A percentile compares a stretch with the other conserved stretches of the same genome.
Conservation (phyloP, 2,797 vertebrate species). For the Sorex maritimensis region DNA sequence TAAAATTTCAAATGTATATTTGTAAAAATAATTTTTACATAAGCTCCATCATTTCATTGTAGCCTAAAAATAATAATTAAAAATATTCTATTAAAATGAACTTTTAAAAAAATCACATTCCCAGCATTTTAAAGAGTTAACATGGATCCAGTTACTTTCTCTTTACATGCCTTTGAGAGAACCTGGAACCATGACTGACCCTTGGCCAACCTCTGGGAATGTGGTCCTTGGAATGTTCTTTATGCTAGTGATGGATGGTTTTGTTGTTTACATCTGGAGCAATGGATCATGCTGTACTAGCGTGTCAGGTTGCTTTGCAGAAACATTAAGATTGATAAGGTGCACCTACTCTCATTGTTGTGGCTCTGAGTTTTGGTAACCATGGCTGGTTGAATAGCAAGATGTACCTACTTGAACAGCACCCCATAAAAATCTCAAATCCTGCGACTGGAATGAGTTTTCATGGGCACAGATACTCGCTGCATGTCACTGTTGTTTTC, state of each 20-base stretch:
- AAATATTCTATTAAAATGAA: not conserved
- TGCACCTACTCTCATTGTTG: not conserved
- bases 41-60: not conserved
- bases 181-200: not conserved
- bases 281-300: not conserved
- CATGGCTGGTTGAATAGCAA: not conserved
- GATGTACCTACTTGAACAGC: not conserved
- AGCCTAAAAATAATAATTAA: conserved; percentile 33
- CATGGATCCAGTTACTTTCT: not conserved
- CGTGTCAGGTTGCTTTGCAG: not conserved
- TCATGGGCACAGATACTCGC: not conserved
- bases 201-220: not conserved
- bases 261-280: conserved; percentile 11
- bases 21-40: not conserved
- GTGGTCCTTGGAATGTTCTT: not conserved
- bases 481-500: not conserved
- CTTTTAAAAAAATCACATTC: not conserved
- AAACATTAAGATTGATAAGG: not conserved
- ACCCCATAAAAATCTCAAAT: not conserved
- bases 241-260: not conserved
- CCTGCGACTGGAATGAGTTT: not conserved
- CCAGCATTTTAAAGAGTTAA: not conserved
- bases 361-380: not conserved
- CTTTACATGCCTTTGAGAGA: not conserved
- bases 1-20: conserved; percentile 23